phyloP scores from a whole-genome alignment of 2,888 invertebrate genomes.

The Caenorhabditis sp. region DNA sequence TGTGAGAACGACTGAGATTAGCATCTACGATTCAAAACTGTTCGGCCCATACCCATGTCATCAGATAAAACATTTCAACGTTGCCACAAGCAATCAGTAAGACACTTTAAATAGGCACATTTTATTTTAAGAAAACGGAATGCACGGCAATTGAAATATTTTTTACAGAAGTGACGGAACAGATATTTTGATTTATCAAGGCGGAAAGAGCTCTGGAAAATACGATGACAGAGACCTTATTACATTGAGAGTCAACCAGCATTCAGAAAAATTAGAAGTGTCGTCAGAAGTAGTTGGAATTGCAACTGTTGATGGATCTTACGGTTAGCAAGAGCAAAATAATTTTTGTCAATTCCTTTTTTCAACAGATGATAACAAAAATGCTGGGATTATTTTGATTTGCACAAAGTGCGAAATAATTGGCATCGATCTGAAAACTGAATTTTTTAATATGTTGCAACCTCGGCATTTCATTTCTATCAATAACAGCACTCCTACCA shows the following conservation, averaged over 20 bases:
- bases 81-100: too few relatives aligned
- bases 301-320: not conserved
- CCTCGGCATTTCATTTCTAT: constrained; percentile 35
- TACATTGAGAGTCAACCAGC: not conserved
- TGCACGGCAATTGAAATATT: too few relatives aligned
- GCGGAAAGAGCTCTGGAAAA: constrained; percentile 40
- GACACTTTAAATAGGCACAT: too few relatives aligned
- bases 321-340: too few relatives aligned
- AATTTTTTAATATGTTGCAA: constrained; percentile 14
- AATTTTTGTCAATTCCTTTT: not conserved
- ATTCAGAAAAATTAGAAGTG: constrained; percentile 15
- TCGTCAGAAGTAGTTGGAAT: constrained; percentile 39
- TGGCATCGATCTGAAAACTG: constrained; percentile 30
- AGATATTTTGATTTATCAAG: constrained; percentile 20
- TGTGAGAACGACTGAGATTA: constrained; percentile 7
- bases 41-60: constrained; percentile 39
- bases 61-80: constrained; percentile 23
- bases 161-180: not conserved
- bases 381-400: constrained; percentile 31
- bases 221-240: constrained; percentile 34
- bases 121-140: too few relatives aligned
- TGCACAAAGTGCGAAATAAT: constrained; percentile 47
- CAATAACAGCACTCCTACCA: constrained; percentile 41
- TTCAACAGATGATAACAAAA: constrained; percentile 3
- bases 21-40: not conserved